Conservation (phyloP, 1,140 invertebrate genomes). For the Drosophila insularis region DNA sequence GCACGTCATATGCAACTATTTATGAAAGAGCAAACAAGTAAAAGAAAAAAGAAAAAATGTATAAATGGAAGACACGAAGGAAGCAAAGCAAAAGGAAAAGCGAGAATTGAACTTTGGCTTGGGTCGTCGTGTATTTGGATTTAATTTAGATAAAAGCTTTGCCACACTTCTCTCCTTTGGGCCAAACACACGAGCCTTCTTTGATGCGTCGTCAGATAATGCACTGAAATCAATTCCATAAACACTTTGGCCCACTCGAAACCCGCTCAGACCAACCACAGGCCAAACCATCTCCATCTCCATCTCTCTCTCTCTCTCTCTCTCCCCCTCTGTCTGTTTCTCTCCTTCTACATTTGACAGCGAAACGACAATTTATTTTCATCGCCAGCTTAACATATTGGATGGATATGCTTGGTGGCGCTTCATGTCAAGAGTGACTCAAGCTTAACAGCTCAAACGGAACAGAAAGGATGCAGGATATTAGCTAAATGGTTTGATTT, state of each 20-base stretch:
- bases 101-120: constrained; percentile 9
- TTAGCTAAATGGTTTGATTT: constrained; percentile 4
- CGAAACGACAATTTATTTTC: constrained; percentile 71
- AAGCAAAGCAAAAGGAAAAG: background rate
- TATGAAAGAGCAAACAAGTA: constrained; percentile 3
- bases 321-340: background rate
- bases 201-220: constrained; percentile 55
- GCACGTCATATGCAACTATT: constrained; percentile 45
- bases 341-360: constrained; percentile 17
- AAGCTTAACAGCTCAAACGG: constrained; percentile 18
- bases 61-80: background rate
- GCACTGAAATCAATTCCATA: constrained; percentile 75
- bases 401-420: constrained; percentile 17
- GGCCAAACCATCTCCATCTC: background rate
- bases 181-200: constrained; percentile 10
- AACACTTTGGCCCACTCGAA: constrained; percentile 46
- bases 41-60: background rate
- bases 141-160: constrained; percentile 81
- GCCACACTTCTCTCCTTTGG: constrained; percentile 20
- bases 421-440: constrained; percentile 38
- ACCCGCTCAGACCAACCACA: constrained; percentile 26
- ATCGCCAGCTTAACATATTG: constrained; percentile 36
- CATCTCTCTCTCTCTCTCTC: background rate
- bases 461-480: background rate
- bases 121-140: constrained; percentile 51